Conservation (phyloP, 1,140 invertebrate species). For the Leptinotarsa defecta region DNA sequence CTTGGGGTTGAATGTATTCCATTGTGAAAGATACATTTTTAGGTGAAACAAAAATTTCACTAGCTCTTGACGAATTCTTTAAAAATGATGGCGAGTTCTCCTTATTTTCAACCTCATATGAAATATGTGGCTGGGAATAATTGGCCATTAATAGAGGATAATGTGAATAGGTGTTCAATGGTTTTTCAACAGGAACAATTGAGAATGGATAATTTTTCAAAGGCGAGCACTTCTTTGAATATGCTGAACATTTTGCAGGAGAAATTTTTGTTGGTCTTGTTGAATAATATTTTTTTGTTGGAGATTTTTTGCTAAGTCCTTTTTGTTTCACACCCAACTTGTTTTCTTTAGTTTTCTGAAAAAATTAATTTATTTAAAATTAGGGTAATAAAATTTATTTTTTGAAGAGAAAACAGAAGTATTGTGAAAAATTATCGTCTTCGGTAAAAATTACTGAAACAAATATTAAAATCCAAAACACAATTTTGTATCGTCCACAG, state of each 20-base stretch:
- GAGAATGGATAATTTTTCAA: slow-evolving; percentile 2
- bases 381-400: too few relatives aligned
- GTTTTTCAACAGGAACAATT: neutral
- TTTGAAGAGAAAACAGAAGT: too few relatives aligned
- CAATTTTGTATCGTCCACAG: too few relatives aligned
- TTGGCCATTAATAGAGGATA: too few relatives aligned
- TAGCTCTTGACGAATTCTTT: neutral
- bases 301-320: slow-evolving; percentile 11
- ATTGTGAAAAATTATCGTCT: too few relatives aligned
- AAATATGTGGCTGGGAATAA: too few relatives aligned
- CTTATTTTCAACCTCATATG: slow-evolving; percentile 12
- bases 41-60: slow-evolving; percentile 27
- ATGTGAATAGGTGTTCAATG: neutral
- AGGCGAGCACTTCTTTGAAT: slow-evolving; percentile 3
- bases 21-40: slow-evolving; percentile 22
- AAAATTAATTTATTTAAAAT: too few relatives aligned
- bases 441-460: too few relatives aligned
- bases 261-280: slow-evolving; percentile 28
- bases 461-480: too few relatives aligned
- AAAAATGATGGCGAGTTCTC: slow-evolving; percentile 25
- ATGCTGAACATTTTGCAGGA: neutral
- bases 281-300: slow-evolving; percentile 31
- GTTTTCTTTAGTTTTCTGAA: too few relatives aligned
- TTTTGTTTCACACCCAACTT: neutral
- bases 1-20: neutral